These are phyloP conservation scores for Lampris incognitus DNA, from an alignment of 2,113 vertebrate genomes.

Conservation along the genomic window DNA sequence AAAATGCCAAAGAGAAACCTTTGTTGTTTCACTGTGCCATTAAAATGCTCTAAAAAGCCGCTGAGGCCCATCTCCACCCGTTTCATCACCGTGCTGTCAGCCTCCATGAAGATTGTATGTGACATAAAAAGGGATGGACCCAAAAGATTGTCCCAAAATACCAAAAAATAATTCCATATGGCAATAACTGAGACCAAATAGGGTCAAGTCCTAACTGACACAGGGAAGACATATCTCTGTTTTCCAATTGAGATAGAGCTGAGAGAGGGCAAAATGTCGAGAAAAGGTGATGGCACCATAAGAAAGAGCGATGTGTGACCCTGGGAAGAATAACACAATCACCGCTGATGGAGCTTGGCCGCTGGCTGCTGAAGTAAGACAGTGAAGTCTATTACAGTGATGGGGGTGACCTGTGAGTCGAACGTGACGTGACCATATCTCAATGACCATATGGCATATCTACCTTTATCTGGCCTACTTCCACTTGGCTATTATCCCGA, in stretches of 20 bases:
- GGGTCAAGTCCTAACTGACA: slow-evolving; percentile 55
- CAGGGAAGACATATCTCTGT: slow-evolving; percentile 22
- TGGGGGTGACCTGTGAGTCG: slow-evolving; percentile 14
- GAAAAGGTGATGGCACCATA: slow-evolving; percentile 19
- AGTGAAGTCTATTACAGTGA: neutral
- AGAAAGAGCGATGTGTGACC: slow-evolving; percentile 15
- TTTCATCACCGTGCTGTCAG: slow-evolving; percentile 68
- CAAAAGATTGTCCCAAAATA: slow-evolving; percentile 44
- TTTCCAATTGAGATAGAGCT: slow-evolving; percentile 26
- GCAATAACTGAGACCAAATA: slow-evolving; percentile 67
- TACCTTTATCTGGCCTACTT: slow-evolving; percentile 19
- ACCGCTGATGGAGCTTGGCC: neutral
- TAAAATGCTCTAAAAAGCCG: slow-evolving; percentile 42
- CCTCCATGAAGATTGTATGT: slow-evolving; percentile 30
- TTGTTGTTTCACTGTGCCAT: slow-evolving; percentile 23
- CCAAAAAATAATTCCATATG: slow-evolving; percentile 60
- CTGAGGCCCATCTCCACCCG: slow-evolving; percentile 49
- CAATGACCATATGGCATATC: slow-evolving; percentile 22
- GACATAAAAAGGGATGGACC: slow-evolving; percentile 50
- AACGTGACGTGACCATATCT: slow-evolving; percentile 35
- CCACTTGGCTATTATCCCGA: slow-evolving; percentile 26
- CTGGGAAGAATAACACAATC: neutral
- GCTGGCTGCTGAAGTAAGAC: slow-evolving; percentile 9
- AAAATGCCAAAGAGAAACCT: neutral
- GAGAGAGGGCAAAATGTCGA: slow-evolving; percentile 32